Evolutionary conservation across 2,113 vertebrate species (phyloP).

Genomic region (Cyprinodon tularosa): DNA sequence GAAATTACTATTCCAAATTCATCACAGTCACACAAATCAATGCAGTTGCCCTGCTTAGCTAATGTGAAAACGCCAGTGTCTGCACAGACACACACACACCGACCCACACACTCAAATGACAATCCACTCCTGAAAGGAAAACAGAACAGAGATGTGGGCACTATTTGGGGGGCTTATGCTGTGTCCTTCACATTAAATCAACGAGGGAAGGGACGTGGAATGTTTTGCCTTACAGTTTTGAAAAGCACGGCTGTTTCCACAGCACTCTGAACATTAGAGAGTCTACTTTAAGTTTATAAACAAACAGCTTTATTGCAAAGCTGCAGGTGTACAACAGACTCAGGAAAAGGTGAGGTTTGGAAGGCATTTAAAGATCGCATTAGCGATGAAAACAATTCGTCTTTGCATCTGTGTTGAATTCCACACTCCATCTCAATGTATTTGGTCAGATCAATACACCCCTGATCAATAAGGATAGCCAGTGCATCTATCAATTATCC

Average conservation of each 20-base stretch:
- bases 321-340: slow-evolving; percentile 37
- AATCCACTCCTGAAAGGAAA: slow-evolving; percentile 58
- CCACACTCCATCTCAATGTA: slow-evolving; percentile 86
- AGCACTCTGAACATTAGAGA: neutral
- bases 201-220: slow-evolving; percentile 48
- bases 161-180: slow-evolving; percentile 31
- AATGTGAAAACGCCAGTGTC: slow-evolving; percentile 86
- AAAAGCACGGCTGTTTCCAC: neutral
- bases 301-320: slow-evolving; percentile 22
- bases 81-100: slow-evolving; percentile 41
- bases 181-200: slow-evolving; percentile 71
- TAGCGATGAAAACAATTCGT: slow-evolving; percentile 82
- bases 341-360: slow-evolving; percentile 35
- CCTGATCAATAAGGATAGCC: slow-evolving; percentile 85
- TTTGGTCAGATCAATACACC: slow-evolving; percentile 82
- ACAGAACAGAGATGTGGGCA: slow-evolving; percentile 51
- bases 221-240: slow-evolving; percentile 28
- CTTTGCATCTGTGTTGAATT: slow-evolving; percentile 84
- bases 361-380: slow-evolving; percentile 78
- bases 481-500: slow-evolving; percentile 87
- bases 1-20: slow-evolving; percentile 94
- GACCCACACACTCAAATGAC: slow-evolving; percentile 53
- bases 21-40: slow-evolving; percentile 89
- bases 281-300: slow-evolving; percentile 11
- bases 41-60: slow-evolving; percentile 84